Evolutionary conservation across 2,113 vertebrate genomes (phyloP).

Genomic region (Monarcha castaneiventris): DNA sequence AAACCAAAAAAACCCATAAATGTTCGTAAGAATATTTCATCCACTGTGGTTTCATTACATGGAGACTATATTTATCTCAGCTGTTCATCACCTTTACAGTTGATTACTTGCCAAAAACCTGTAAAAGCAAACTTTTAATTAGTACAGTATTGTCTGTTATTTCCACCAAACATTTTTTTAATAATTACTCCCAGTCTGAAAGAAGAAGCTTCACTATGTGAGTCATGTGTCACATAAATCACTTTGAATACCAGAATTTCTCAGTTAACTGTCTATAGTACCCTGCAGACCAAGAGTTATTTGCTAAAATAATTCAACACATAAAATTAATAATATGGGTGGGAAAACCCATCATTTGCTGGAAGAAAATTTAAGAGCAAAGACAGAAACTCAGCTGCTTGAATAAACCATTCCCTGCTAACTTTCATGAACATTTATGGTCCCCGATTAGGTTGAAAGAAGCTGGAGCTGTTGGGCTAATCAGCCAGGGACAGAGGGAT

Average conservation of each 20-base stretch:
- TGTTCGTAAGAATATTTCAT: neutral
- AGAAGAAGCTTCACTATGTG: neutral
- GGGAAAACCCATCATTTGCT: neutral
- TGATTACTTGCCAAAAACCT: neutral
- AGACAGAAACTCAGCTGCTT: neutral
- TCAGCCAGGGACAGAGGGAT: neutral
- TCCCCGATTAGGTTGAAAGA: neutral
- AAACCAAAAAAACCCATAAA: neutral
- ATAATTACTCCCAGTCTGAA: neutral
- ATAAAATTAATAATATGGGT: constrained; percentile 13
- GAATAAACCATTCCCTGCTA: neutral
- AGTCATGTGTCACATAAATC: constrained; percentile 22
- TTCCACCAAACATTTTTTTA: neutral
- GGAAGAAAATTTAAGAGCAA: constrained; percentile 10
- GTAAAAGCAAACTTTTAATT: constrained; percentile 38
- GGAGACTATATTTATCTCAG: neutral
- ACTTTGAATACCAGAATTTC: constrained; percentile 19
- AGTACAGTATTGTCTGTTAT: neutral
- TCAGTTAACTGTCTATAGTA: constrained; percentile 7
- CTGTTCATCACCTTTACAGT: neutral
- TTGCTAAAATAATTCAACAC: constrained; percentile 42
- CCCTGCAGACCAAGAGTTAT: constrained; percentile 40
- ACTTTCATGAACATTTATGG: neutral
- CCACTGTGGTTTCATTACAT: neutral
- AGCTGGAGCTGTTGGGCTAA: neutral